Evolutionary conservation across 2,113 vertebrate genomes (phyloP).

Genomic region (Megaceryle torquata): DNA sequence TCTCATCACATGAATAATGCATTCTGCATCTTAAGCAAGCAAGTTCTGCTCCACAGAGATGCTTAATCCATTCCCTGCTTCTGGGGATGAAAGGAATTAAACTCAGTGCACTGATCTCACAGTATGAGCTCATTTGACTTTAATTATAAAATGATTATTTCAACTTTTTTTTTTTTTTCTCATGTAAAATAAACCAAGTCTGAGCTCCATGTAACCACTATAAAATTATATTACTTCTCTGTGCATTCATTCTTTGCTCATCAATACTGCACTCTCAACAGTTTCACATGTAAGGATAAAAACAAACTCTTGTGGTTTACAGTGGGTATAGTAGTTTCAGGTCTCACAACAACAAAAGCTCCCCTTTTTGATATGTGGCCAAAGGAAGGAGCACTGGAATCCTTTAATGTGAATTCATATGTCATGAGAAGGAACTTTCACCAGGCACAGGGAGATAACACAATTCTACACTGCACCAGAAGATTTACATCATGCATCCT

Average conservation of each 20-base stretch:
- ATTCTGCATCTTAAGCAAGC: conserved; percentile 62
- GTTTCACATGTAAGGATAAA: conserved; percentile 16
- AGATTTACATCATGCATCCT: neutral
- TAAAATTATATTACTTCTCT: neutral
- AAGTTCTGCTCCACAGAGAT: conserved; percentile 53
- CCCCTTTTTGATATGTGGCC: neutral
- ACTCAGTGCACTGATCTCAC: conserved; percentile 52
- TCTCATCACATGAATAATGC: conserved; percentile 66
- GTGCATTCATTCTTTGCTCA: neutral
- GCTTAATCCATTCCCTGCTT: conserved; percentile 60
- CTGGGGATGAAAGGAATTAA: conserved; percentile 62
- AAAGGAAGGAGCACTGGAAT: neutral
- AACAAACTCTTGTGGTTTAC: neutral
- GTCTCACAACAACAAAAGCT: neutral
- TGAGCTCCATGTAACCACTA: neutral
- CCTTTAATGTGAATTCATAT: neutral
- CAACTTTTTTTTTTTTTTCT: neutral
- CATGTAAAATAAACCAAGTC: conserved; percentile 37
- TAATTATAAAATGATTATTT: conserved; percentile 61
- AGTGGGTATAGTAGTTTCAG: neutral
- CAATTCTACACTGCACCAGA: fast-evolving
- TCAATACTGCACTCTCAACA: neutral
- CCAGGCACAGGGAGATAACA: neutral
- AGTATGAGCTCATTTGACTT: conserved; percentile 57
- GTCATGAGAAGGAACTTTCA: neutral